Base-by-base conservation (phyloP, 2,888 invertebrate species). In the Drosophila gaucha region DNA sequence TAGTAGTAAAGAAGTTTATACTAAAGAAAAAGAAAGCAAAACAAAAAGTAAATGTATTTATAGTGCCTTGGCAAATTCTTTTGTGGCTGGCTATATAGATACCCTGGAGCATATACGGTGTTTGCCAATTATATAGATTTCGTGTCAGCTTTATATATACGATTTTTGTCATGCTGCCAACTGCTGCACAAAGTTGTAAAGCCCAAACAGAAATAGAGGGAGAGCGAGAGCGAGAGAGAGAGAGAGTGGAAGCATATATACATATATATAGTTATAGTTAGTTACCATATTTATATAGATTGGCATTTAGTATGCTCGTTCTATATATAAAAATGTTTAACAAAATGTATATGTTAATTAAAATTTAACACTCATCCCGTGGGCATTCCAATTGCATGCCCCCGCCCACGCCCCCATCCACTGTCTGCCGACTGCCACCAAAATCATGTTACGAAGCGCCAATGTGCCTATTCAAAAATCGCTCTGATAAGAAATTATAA, bases 401-500 rank as follows among this genome's bases (percentile, higher is more conserved):
- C 8, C 9, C 16, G 26, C 28, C 18, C 9, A 10, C 20, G 6
- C 18, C 1, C 9, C 16, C 20, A 4, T 3, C 6, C 28, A 3
- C n/a, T 1, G n/a, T 0, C n/a, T 8, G n/a, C 6, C 36, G 12
- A 0, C 12, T 24, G 9, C n/a, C n/a, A 10, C 10, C 3, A 14
- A 30, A 47, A 65, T 39, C 71, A 41, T 59, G 54, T 43, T 43
- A 26, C 55, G 55, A 73, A 36, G 64, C 52, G 51, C n/a, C 44
- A 58, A 64, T 51, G 57, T 62, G 62, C 63, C 71, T 65, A 75
- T 82, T 82, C 36, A 60, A 74, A 68, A 24, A 26, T 18, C 60
- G 6, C 54, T 57, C 35, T 78, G 86, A 82, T 80, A 80, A 86
- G 72, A 62, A 63, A 63, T 46, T n/a, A 58, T 65, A 74, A 77